Conservation (phyloP, 2,113 vertebrate genomes). For the Seriola quinqueradiata region DNA sequence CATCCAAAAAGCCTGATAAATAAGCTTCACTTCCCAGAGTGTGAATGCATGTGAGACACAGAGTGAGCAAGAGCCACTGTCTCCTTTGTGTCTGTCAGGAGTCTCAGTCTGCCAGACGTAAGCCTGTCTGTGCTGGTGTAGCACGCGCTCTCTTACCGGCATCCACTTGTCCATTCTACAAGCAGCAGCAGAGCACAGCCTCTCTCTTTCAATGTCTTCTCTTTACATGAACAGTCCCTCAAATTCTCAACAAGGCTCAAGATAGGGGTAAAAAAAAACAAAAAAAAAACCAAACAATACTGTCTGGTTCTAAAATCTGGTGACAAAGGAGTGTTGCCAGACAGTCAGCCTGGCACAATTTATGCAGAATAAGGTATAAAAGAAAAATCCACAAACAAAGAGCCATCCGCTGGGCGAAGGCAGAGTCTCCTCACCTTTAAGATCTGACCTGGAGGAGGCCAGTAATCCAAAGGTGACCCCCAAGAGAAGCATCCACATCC, state of each 20-base stretch:
- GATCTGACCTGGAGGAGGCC: slow-evolving; percentile 73
- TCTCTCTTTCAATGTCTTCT: slow-evolving; percentile 45
- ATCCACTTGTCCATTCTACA: slow-evolving; percentile 65
- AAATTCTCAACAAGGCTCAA: slow-evolving; percentile 24
- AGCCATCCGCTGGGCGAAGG: slow-evolving; percentile 33
- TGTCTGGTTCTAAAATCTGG: slow-evolving; percentile 13
- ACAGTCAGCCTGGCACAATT: slow-evolving; percentile 1
- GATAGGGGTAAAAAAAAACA: background rate
- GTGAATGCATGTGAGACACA: slow-evolving; percentile 35
- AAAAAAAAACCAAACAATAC: background rate
- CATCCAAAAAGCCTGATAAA: slow-evolving; percentile 35
- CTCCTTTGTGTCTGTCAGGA: slow-evolving; percentile 85
- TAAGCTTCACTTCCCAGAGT: slow-evolving; percentile 22
- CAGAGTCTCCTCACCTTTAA: slow-evolving; percentile 76
- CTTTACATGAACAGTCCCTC: slow-evolving; percentile 18
- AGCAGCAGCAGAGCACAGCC: slow-evolving; percentile 42
- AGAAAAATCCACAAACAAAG: slow-evolving; percentile 58
- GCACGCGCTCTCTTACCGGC: slow-evolving; percentile 68
- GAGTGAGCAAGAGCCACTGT: slow-evolving; percentile 52
- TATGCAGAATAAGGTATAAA: slow-evolving; percentile 13
- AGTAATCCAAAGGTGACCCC: slow-evolving; percentile 82
- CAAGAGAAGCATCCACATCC: slow-evolving; percentile 83
- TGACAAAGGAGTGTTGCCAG: slow-evolving; percentile 33
- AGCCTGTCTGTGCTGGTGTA: slow-evolving; percentile 72
- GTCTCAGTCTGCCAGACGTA: slow-evolving; percentile 79